These are phyloP conservation scores for Caenorhabditis uteleia DNA, from an alignment of 2,888 invertebrate species.

Conservation along the genomic window DNA sequence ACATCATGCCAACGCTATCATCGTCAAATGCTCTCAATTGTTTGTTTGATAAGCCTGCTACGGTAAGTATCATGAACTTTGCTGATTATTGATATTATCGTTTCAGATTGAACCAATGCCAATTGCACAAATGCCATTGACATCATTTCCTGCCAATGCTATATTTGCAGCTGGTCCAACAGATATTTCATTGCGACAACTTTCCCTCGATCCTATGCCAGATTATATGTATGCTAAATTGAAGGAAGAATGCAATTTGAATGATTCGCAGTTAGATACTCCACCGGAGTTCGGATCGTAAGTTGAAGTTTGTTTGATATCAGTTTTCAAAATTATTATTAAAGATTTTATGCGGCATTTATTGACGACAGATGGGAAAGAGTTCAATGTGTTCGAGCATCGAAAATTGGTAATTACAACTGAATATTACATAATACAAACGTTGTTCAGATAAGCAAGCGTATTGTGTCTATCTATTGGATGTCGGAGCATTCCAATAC, in stretches of 20 bases:
- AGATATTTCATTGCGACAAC: slow-evolving; percentile 52
- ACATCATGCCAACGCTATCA: too few relatives aligned
- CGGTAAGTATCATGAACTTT: slow-evolving; percentile 14
- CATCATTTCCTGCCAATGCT: slow-evolving; percentile 49
- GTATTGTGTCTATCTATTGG: slow-evolving; percentile 51
- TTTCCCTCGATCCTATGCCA: slow-evolving; percentile 59
- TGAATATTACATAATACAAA: background rate
- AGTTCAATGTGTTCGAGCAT: slow-evolving; percentile 44
- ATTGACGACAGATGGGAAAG: slow-evolving; percentile 54
- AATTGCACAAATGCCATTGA: slow-evolving; percentile 46
- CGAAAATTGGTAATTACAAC: slow-evolving; percentile 51
- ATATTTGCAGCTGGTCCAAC: slow-evolving; percentile 58
- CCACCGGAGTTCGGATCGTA: slow-evolving; percentile 30
- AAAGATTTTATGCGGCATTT: slow-evolving; percentile 47
- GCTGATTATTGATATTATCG: too few relatives aligned
- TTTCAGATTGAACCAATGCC: slow-evolving; percentile 42
- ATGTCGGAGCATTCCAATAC: slow-evolving; percentile 57
- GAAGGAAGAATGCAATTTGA: slow-evolving; percentile 47
- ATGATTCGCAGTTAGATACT: slow-evolving; percentile 27
- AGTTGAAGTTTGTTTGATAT: too few relatives aligned
- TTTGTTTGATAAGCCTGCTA: slow-evolving; percentile 27
- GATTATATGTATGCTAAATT: slow-evolving; percentile 58
- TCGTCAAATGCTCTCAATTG: background rate
- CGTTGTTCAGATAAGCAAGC: slow-evolving; percentile 41
- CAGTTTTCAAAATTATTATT: background rate